A percentile compares a stretch with the other conserved stretches of the same genome.
Conservation (phyloP, 92 coral and sea anemone species). For the Siderastrea siderea region DNA sequence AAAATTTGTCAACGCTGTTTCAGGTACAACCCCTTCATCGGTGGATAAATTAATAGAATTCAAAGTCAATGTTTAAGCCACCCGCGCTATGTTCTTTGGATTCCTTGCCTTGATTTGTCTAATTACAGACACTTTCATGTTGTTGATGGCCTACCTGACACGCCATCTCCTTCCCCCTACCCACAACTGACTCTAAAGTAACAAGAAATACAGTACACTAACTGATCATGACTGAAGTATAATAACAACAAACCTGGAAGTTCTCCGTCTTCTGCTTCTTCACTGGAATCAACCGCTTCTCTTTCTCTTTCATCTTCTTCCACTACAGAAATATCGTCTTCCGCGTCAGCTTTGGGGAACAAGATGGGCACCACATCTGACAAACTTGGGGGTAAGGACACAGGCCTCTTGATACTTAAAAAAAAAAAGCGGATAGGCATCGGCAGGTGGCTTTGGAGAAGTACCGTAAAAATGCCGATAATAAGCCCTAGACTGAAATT, state of each 20-base stretch:
- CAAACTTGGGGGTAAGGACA: conserved; percentile 54
- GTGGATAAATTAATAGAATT: too few species aligned
- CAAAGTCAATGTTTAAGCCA: too few species aligned
- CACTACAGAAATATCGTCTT: conserved; percentile 9
- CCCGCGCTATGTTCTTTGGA: too few species aligned
- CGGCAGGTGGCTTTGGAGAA: too few species aligned
- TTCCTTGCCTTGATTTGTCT: too few species aligned
- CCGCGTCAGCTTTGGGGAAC: background rate
- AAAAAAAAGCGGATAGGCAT: background rate
- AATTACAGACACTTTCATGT: too few species aligned
- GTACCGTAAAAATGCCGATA: too few species aligned
- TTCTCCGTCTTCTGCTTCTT: background rate
- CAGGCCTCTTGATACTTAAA: conserved; percentile 25
- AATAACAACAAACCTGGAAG: conserved; percentile 17
- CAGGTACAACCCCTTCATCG: too few species aligned
- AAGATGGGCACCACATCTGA: conserved; percentile 42
- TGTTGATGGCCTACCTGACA: too few species aligned
- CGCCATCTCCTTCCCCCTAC: too few species aligned
- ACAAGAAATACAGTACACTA: background rate
- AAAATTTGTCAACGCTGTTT: too few species aligned
- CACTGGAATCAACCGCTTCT: background rate
- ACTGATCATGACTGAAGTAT: background rate
- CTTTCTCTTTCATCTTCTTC: background rate
- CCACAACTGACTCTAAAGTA: background rate
- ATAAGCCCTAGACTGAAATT: too few species aligned